Conservation (phyloP, 2,113 vertebrate species). For the Plectropomus leopardus region DNA sequence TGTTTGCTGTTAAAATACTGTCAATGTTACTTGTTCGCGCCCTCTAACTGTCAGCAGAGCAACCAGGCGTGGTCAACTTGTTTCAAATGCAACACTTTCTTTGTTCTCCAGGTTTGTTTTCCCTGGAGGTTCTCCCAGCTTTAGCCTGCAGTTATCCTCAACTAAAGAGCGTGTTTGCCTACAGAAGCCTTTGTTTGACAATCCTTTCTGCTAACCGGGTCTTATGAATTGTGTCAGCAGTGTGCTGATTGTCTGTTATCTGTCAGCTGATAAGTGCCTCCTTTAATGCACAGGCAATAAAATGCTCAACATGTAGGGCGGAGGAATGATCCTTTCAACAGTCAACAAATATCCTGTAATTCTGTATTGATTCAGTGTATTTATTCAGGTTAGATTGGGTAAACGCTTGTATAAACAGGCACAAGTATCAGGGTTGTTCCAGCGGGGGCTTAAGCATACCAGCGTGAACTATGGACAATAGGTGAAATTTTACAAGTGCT, state of each 20-base stretch:
- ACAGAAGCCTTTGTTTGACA: slow-evolving; percentile 85
- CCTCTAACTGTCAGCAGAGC: slow-evolving; percentile 60
- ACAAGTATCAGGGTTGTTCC: slow-evolving; percentile 47
- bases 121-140: slow-evolving; percentile 63
- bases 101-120: slow-evolving; percentile 80
- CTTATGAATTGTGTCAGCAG: slow-evolving; percentile 87
- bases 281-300: slow-evolving; percentile 81
- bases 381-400: slow-evolving; percentile 72
- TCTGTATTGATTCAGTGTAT: slow-evolving; percentile 77
- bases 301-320: slow-evolving; percentile 73
- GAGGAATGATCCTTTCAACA: slow-evolving; percentile 66
- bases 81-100: slow-evolving; percentile 76
- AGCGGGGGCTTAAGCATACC: slow-evolving; percentile 50
- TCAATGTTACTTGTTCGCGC: slow-evolving; percentile 32
- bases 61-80: slow-evolving; percentile 74
- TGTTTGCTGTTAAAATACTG: slow-evolving; percentile 31
- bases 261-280: slow-evolving; percentile 80
- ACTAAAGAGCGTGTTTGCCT: slow-evolving; percentile 80
- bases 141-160: slow-evolving; percentile 78
- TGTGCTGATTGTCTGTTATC: slow-evolving; percentile 83
- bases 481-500: slow-evolving; percentile 34
- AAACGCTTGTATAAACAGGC: slow-evolving; percentile 56
- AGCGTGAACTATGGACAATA: slow-evolving; percentile 28
- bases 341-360: slow-evolving; percentile 78
- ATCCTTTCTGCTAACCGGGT: slow-evolving; percentile 74